A percentile compares a stretch with the other conserved stretches of the same genome.
Conservation (phyloP, 2,888 invertebrate genomes). For the Danaus chrysippus region DNA sequence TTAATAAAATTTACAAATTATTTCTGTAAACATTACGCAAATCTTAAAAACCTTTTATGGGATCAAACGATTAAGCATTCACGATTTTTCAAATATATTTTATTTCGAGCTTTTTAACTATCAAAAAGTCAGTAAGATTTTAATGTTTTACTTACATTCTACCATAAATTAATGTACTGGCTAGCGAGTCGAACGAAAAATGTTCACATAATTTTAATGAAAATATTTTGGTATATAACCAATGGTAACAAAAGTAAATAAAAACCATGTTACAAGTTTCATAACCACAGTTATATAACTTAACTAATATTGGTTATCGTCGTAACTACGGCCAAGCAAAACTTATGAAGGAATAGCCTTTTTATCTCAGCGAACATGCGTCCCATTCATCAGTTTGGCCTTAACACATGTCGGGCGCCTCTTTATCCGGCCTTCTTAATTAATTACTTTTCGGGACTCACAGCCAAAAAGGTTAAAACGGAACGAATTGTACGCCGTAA, state of each 20-base stretch:
- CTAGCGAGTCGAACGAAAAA: no score
- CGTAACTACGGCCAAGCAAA: conserved; percentile 12
- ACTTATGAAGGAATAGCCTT: conserved; percentile 23
- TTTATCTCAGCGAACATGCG: conserved; percentile 28
- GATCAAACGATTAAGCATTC: no score
- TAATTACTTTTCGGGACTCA: conserved; percentile 43
- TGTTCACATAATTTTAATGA: no score
- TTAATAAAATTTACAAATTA: no score
- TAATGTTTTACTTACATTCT: no score
- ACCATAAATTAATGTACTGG: no score
- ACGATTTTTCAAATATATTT: no score
- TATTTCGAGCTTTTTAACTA: no score
- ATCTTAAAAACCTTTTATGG: no score
- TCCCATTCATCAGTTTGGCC: conserved; percentile 34
- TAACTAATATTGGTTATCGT: conserved; percentile 9
- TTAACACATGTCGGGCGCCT: conserved; percentile 37
- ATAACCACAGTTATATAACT: neutral
- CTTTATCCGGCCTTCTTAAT: conserved; percentile 45
- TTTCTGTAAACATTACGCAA: no score
- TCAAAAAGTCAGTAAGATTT: no score
- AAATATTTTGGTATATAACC: neutral
- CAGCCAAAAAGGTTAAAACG: conserved; percentile 30
- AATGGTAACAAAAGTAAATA: no score
- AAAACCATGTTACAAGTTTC: neutral
- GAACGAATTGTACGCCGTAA: conserved; percentile 22